These are phyloP conservation scores for Xyrauchen texanus DNA, from an alignment of 2,113 vertebrate genomes.

Conservation along the genomic window DNA sequence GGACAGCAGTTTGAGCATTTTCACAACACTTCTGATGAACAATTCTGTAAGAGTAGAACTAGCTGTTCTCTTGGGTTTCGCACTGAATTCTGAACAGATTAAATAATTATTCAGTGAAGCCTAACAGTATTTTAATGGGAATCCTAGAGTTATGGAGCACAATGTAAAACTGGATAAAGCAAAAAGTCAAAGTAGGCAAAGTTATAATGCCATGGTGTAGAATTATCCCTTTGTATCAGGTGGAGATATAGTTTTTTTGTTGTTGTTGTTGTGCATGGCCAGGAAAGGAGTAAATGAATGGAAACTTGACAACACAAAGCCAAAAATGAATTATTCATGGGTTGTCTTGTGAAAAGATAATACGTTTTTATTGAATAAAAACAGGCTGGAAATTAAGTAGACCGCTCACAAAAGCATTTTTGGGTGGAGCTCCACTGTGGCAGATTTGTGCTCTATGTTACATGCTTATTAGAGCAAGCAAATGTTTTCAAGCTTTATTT, in stretches of 20 bases:
- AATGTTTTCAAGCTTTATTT: background rate
- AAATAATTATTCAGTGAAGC: conserved; percentile 51
- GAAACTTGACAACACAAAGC: no score
- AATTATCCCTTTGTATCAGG: conserved; percentile 32
- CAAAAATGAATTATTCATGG: no score
- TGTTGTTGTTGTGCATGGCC: no score
- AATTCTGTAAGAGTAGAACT: conserved; percentile 54
- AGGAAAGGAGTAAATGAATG: no score
- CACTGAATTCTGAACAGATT: conserved; percentile 47
- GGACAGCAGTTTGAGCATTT: conserved; percentile 58
- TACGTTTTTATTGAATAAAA: no score
- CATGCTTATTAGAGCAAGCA: background rate
- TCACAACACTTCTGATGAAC: conserved; percentile 55
- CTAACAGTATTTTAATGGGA: conserved; percentile 47
- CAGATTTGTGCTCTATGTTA: background rate
- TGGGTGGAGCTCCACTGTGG: background rate
- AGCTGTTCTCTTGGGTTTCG: conserved; percentile 38
- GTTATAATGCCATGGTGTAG: conserved; percentile 52
- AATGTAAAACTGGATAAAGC: conserved; percentile 40
- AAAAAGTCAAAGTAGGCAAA: conserved; percentile 50
- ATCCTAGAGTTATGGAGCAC: conserved; percentile 43
- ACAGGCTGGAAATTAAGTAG: no score
- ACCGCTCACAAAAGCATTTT: no score
- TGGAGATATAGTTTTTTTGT: no score
- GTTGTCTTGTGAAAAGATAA: no score